Evolutionary conservation across 2,888 invertebrate species (phyloP), one percentile per base, ranked within the genome.

Genomic region (Agrochola lychnidis): DNA sequence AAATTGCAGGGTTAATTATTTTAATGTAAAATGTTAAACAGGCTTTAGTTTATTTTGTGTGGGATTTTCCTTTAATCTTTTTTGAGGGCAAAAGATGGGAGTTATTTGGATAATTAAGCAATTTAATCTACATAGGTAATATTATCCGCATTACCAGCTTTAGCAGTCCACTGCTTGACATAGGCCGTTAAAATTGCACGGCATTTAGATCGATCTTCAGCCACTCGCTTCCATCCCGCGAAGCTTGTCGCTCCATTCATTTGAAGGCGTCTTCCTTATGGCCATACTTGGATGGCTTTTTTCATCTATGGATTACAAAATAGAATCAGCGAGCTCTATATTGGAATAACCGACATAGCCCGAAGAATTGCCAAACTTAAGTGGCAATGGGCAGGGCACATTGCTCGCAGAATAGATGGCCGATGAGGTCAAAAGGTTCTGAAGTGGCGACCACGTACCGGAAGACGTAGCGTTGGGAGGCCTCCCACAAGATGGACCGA

Each of bases 1-100:
- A 91, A 91, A 92, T 90, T 90, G 88, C 87, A 85, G 79, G 88
- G 88, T 87, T 87, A 88, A 92, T 90, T 88, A 88, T 88, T 89
- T 84, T 81, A 88, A 89, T 88, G 83, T 81, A 78, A 76, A 80
- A 85, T 71, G 76, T 84, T 76, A 69, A 77, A 68, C 59, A 36
- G 48, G 53, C 72, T 69, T 74, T 67, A 77, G 45, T 76, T 74
- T 75, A 66, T 77, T 77, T 59, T 72, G 56, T 62, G 53, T 57
- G n/a, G 36, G 25, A 1, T 59, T 67, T 36, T 80, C 45, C 10
- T 19, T 30, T 48, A 42, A 68, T 74, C 42, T 45, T 76, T 68
- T 70, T 56, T 36, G 7, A 5, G 42, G 64, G 7, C 0, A 57
- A 74, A 57, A 19, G 1, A 10, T 36, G 10, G 36, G 56, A 68